A percentile compares a stretch with the other conserved stretches of the same genome.
Conservation (phyloP, 2,888 invertebrate species). For the Drosophila diplacantha region DNA sequence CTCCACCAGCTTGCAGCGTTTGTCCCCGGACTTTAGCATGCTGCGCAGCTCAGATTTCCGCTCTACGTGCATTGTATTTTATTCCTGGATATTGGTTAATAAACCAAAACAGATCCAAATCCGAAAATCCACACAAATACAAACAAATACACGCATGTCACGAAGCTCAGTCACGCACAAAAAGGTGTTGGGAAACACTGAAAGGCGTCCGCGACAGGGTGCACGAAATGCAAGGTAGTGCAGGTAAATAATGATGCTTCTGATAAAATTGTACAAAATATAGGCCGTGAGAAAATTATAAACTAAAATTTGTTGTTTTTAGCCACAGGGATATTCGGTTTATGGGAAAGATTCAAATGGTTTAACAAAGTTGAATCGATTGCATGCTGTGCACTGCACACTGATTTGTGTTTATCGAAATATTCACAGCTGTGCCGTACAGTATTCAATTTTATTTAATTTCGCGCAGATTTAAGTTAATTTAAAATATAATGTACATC, state of each 20-base stretch:
- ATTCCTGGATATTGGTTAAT: slow-evolving; percentile 23
- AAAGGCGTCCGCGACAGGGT: background rate
- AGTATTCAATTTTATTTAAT: background rate
- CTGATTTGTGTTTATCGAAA: background rate
- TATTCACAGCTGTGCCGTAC: background rate
- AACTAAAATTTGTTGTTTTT: too few species aligned
- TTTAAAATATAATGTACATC: background rate
- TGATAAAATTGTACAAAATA: background rate
- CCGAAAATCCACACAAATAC: slow-evolving; percentile 42
- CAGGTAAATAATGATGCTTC: accelerated
- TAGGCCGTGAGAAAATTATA: too few species aligned
- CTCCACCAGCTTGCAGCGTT: slow-evolving; percentile 60
- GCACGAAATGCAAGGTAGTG: background rate
- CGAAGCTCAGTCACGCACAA: slow-evolving; percentile 67
- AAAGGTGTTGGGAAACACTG: slow-evolving; percentile 52
- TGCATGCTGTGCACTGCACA: background rate
- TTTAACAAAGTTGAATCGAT: background rate
- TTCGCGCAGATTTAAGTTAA: background rate
- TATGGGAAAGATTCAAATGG: background rate
- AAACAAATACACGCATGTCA: slow-evolving; percentile 60
- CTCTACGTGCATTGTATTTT: slow-evolving; percentile 55
- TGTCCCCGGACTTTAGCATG: slow-evolving; percentile 56
- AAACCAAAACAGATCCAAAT: slow-evolving; percentile 47
- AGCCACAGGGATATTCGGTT: too few species aligned
- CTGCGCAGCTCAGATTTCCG: slow-evolving; percentile 58